Evolutionary conservation across 2,113 vertebrate species (phyloP).

Genomic region (Pseudopodoces humilis): DNA sequence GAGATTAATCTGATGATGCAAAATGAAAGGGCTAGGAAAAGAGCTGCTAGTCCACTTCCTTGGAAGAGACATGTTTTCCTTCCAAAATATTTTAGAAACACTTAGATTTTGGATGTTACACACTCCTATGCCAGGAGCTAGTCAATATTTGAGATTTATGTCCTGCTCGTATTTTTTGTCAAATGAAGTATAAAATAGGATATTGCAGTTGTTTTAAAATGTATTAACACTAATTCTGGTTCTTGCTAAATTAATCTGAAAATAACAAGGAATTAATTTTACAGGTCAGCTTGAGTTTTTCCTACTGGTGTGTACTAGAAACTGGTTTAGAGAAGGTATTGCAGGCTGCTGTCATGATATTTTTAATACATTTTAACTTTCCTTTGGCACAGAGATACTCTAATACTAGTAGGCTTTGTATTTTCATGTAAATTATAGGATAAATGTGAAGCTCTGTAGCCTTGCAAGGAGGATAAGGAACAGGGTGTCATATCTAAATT

Average conservation of each 20-base stretch:
- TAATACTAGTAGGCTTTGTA: slow-evolving; percentile 10
- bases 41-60: not conserved
- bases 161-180: not conserved
- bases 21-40: not conserved
- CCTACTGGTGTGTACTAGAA: not conserved
- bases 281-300: not conserved
- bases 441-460: not conserved
- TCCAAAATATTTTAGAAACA: not conserved
- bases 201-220: not conserved
- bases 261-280: not conserved
- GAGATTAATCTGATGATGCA: not conserved
- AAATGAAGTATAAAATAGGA: not conserved
- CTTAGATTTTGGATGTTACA: not conserved
- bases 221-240: not conserved
- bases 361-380: not conserved
- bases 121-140: not conserved
- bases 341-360: not conserved
- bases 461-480: not conserved
- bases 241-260: not conserved
- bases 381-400: not conserved
- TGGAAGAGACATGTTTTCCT: not conserved
- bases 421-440: slow-evolving; percentile 33
- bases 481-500: not conserved
- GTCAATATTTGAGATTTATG: slow-evolving; percentile 13
- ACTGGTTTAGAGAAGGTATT: not conserved